These are phyloP conservation scores for Lytechinus variegatus DNA, from an alignment of 35 echinoderm and acorn worm genomes.

Conservation along the genomic window DNA sequence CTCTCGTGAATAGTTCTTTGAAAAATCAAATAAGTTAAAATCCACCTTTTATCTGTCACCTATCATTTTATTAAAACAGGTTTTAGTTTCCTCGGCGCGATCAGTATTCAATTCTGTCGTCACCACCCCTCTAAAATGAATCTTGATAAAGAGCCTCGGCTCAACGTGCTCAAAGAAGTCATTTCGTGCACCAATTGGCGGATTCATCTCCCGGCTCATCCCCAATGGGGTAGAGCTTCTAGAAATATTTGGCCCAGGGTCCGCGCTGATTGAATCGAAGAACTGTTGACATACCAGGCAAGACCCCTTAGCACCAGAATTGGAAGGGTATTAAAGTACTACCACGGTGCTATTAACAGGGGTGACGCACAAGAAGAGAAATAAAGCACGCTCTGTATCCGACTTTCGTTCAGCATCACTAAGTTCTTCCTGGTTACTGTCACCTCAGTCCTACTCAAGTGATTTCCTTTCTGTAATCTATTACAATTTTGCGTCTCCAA, in stretches of 20 bases:
- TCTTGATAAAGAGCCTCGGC: background rate
- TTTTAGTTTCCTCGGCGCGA: background rate
- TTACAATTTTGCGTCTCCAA: too few relatives aligned
- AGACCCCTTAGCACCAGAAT: background rate
- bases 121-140: background rate
- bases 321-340: background rate
- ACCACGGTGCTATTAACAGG: too few relatives aligned
- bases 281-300: background rate
- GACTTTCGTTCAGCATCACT: too few relatives aligned
- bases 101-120: background rate
- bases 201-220: background rate
- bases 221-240: background rate
- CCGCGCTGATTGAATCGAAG: background rate
- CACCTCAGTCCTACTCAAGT: background rate
- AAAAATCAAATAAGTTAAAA: too few relatives aligned
- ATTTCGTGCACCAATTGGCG: slow-evolving; percentile 1
- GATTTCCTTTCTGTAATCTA: background rate
- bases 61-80: too few relatives aligned
- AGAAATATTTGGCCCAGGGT: background rate
- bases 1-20: too few relatives aligned
- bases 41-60: too few relatives aligned
- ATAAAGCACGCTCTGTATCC: background rate
- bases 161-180: background rate
- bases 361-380: background rate
- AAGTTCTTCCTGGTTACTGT: too few relatives aligned